A percentile compares a stretch with the other conserved stretches of the same genome.
phyloP scores from a whole-genome alignment of 2,797 vertebrate species.

The Chrysocyon brachyurus region DNA sequence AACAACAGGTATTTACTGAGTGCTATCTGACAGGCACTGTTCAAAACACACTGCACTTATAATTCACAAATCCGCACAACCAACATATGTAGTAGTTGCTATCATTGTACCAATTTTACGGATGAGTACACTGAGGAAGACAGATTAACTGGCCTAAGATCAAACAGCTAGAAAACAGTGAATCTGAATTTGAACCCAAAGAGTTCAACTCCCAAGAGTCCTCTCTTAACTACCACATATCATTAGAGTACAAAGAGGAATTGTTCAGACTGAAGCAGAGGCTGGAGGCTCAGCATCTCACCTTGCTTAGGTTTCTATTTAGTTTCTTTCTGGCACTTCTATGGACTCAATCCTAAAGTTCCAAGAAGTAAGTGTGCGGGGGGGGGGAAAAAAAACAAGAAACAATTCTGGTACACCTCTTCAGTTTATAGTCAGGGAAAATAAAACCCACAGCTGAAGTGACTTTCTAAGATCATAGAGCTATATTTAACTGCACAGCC shows the following conservation, averaged over 20 bases:
- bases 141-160: constrained; percentile 13
- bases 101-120: constrained; percentile 28
- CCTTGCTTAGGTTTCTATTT: constrained; percentile 41
- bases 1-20: constrained; percentile 17
- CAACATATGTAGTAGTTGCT: background rate
- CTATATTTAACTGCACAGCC: background rate
- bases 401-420: constrained; percentile 15
- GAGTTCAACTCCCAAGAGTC: constrained; percentile 29
- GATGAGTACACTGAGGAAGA: constrained; percentile 11
- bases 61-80: constrained; percentile 43
- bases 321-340: background rate
- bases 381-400: constrained; percentile 52
- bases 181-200: constrained; percentile 18
- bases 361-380: constrained; percentile 7
- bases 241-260: background rate
- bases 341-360: constrained; percentile 33
- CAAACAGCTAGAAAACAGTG: constrained; percentile 27
- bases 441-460: constrained; percentile 57
- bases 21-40: background rate
- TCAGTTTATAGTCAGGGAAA: constrained; percentile 43
- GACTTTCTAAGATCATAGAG: constrained; percentile 47
- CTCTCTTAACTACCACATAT: background rate
- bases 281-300: constrained; percentile 54
- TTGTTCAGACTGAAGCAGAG: background rate
- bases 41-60: background rate